phyloP scores from a whole-genome alignment of 2,888 invertebrate species.

The Lasioglossum oenotherae region DNA sequence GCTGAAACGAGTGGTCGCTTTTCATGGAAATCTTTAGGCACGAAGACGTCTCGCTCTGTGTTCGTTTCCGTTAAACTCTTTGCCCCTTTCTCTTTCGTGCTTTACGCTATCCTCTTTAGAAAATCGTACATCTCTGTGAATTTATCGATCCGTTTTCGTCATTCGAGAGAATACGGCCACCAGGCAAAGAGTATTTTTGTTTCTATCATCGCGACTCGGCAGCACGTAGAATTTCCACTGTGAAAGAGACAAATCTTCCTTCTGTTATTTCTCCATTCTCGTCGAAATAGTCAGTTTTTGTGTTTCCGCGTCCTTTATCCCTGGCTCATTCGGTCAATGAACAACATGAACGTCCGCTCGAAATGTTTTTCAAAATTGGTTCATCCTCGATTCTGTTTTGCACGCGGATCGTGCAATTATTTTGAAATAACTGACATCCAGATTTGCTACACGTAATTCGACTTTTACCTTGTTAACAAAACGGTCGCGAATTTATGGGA shows the following conservation, averaged over 20 bases:
- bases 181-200: not conserved
- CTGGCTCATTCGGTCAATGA: not conserved
- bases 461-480: constrained; percentile 9
- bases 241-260: not conserved
- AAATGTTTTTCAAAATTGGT: not conserved
- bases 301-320: not conserved
- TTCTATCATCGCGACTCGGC: not conserved
- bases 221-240: not conserved
- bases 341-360: not conserved
- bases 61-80: constrained; percentile 35
- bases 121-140: not conserved
- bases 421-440: constrained; percentile 11
- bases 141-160: not conserved
- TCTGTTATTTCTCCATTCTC: not conserved
- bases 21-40: constrained; percentile 32
- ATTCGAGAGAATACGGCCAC: not conserved
- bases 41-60: constrained; percentile 27
- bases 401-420: not conserved
- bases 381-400: not conserved
- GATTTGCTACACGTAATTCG: constrained; percentile 18
- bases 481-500: constrained; percentile 23
- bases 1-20: constrained; percentile 30
- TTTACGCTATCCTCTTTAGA: not conserved
- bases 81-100: not conserved
- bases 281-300: not conserved